Conservation (phyloP, 2,888 invertebrate species). For the Aphidoletes aphidimyza region DNA sequence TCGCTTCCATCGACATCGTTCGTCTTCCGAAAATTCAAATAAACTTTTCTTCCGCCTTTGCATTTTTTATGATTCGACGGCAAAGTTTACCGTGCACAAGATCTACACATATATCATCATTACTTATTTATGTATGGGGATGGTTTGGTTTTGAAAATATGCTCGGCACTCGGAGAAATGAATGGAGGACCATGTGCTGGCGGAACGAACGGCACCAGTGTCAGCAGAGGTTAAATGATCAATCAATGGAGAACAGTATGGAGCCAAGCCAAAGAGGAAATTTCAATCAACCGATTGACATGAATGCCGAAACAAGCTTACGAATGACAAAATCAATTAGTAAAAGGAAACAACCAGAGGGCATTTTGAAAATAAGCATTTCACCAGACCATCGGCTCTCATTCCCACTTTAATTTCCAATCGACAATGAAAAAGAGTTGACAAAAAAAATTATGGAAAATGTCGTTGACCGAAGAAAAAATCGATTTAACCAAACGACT, state of each 20-base stretch:
- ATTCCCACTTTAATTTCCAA: background rate
- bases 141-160: background rate
- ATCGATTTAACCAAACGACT: background rate
- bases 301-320: background rate
- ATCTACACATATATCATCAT: too few species aligned
- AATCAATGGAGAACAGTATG: background rate
- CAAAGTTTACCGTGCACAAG: background rate
- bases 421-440: too few species aligned
- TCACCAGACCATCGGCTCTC: background rate
- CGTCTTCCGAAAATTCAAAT: background rate
- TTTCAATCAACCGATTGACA: background rate
- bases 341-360: background rate
- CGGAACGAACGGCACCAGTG: background rate
- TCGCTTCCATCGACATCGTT: background rate
- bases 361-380: background rate
- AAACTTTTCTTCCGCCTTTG: background rate
- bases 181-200: too few species aligned
- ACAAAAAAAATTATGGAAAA: too few species aligned
- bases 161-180: background rate
- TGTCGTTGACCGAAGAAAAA: background rate
- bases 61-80: slow-evolving; percentile 28
- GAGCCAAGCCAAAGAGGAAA: background rate
- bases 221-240: background rate
- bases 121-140: slow-evolving; percentile 11
- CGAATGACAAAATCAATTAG: slow-evolving; percentile 1